Evolutionary conservation across 2,888 invertebrate species (phyloP).

Genomic region (Lobophora halterata): DNA sequence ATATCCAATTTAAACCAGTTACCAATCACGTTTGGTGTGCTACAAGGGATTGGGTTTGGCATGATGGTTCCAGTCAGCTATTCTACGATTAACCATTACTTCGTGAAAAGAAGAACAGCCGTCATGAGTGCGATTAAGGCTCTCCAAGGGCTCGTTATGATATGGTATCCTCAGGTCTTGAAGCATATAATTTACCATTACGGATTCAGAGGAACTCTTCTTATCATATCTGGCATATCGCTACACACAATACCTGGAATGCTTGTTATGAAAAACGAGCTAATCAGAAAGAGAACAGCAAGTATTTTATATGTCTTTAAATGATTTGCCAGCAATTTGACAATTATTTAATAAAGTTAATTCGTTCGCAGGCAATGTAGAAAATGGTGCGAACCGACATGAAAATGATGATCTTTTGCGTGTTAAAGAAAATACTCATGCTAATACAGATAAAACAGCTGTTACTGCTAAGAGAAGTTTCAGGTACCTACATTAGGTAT

Average conservation of each 20-base stretch:
- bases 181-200: slow-evolving; percentile 72
- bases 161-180: slow-evolving; percentile 80
- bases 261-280: slow-evolving; percentile 71
- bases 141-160: slow-evolving; percentile 78
- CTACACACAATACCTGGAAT: slow-evolving; percentile 82
- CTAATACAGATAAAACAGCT: slow-evolving; percentile 2
- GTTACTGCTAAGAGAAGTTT: slow-evolving; percentile 8
- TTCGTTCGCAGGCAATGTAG: slow-evolving; percentile 45
- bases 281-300: slow-evolving; percentile 52
- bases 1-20: slow-evolving; percentile 79
- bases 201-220: slow-evolving; percentile 83
- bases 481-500: slow-evolving; percentile 9
- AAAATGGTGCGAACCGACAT: slow-evolving; percentile 32
- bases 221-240: slow-evolving; percentile 81
- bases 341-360: slow-evolving; percentile 9
- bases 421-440: slow-evolving; percentile 23
- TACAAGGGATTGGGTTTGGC: slow-evolving; percentile 83
- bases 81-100: slow-evolving; percentile 83
- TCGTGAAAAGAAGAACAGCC: slow-evolving; percentile 79
- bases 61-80: slow-evolving; percentile 83
- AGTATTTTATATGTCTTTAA: slow-evolving; percentile 67
- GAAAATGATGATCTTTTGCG: slow-evolving; percentile 50
- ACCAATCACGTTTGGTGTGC: slow-evolving; percentile 76
- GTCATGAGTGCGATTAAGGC: slow-evolving; percentile 84
- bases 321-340: slow-evolving; percentile 23